A percentile compares a stretch with the other conserved stretches of the same genome.
Evolutionary conservation across 2,113 vertebrate genomes (phyloP).

Genomic region (Tympanuchus pallidicinctus): DNA sequence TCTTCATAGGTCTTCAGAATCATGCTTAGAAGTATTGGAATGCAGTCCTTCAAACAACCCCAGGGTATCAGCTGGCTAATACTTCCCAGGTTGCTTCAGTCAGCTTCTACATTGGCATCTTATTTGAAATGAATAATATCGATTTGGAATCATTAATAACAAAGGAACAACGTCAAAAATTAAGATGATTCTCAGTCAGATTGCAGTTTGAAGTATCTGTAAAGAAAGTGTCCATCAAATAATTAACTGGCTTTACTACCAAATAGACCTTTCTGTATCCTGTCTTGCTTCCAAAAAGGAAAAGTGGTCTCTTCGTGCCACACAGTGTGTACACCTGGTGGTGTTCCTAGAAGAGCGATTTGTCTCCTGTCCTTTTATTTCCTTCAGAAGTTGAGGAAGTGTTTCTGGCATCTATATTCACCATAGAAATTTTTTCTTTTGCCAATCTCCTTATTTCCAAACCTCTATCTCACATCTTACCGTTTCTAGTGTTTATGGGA

Average conservation of each 20-base stretch:
- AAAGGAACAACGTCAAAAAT: not conserved
- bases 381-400: not conserved
- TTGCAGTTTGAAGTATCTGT: not conserved
- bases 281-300: not conserved
- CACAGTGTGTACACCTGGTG: fast-evolving
- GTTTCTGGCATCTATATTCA: not conserved
- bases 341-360: not conserved
- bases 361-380: not conserved
- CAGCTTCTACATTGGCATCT: not conserved
- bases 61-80: not conserved
- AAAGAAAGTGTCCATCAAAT: not conserved
- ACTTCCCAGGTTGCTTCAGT: not conserved
- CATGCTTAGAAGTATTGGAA: not conserved
- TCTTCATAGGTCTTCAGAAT: not conserved
- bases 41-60: not conserved
- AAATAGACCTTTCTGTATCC: not conserved
- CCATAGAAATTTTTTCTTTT: not conserved
- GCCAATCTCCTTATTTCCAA: not conserved
- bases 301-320: not conserved
- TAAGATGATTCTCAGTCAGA: not conserved
- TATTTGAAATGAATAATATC: not conserved
- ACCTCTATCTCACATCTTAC: not conserved
- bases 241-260: not conserved
- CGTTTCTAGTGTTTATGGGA: not conserved
- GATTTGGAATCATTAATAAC: not conserved